Conservation (phyloP, 2,113 vertebrate species). For the Etia nguti region DNA sequence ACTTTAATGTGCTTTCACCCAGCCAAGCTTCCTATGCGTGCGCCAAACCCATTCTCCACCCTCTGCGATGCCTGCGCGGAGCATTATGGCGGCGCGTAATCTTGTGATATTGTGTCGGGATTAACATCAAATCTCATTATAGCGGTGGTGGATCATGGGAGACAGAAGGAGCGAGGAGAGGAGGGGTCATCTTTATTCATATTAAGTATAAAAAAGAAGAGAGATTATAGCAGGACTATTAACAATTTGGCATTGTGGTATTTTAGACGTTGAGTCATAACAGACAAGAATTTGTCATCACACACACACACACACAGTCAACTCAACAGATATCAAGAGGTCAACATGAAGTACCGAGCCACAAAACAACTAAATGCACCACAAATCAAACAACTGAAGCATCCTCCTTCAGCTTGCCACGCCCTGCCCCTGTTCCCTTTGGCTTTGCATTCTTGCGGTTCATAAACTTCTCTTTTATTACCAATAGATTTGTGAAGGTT, state of each 20-base stretch:
- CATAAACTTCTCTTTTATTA: conserved; percentile 57
- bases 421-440: neutral
- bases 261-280: neutral
- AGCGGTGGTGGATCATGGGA: conserved; percentile 3
- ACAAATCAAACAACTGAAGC: conserved; percentile 14
- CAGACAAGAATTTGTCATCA: neutral
- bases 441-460: neutral
- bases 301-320: neutral
- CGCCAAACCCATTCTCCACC: conserved; percentile 52
- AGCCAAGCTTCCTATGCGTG: conserved; percentile 18
- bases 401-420: neutral
- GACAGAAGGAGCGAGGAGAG: neutral
- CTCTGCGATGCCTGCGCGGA: neutral
- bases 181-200: neutral
- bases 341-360: neutral
- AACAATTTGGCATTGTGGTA: conserved; percentile 49
- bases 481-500: conserved; percentile 33
- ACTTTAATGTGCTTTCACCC: conserved; percentile 50
- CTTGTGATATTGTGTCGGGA: conserved; percentile 69
- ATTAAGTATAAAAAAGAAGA: neutral
- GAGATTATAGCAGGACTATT: conserved; percentile 42
- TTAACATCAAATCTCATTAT: conserved; percentile 72
- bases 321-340: neutral
- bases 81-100: conserved; percentile 54
- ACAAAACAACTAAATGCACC: neutral